Conservation (phyloP, 2,888 invertebrate genomes). For the Lasius platythorax region DNA sequence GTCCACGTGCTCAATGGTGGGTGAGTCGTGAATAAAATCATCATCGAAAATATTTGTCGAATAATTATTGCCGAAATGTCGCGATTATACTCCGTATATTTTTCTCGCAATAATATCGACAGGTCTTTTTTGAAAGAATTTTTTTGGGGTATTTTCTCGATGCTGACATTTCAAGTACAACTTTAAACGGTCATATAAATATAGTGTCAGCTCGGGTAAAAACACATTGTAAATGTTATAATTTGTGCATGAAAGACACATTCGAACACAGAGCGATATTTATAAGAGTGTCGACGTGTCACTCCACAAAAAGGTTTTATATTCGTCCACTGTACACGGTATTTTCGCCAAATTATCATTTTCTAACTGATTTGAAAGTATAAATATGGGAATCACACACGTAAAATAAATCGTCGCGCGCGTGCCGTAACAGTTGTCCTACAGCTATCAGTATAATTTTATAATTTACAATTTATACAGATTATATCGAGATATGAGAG, state of each 20-base stretch:
- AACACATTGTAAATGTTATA: slow-evolving; percentile 13
- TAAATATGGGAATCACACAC: not conserved
- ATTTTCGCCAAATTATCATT: slow-evolving; percentile 37
- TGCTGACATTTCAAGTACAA: slow-evolving; percentile 21
- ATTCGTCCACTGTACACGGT: not conserved
- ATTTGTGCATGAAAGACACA: slow-evolving; percentile 15
- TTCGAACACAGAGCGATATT: not conserved
- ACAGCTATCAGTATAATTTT: not conserved
- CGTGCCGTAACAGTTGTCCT: not conserved
- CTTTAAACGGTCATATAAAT: slow-evolving; percentile 13
- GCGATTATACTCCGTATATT: slow-evolving; percentile 18
- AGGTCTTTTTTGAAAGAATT: not conserved
- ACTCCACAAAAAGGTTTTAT: slow-evolving; percentile 3
- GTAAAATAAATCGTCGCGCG: not conserved
- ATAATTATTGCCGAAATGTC: slow-evolving; percentile 32
- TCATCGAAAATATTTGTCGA: not conserved
- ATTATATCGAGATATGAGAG: not conserved
- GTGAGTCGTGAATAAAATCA: slow-evolving; percentile 71
- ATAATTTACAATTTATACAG: slow-evolving; percentile 6
- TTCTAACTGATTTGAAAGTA: not conserved
- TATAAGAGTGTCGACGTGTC: slow-evolving; percentile 10
- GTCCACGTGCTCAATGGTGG: slow-evolving; percentile 94
- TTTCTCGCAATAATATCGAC: slow-evolving; percentile 8
- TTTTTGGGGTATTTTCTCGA: not conserved
- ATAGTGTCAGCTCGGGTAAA: slow-evolving; percentile 14